Conservation (phyloP, 2,888 invertebrate species). For the Melinopterus prodromus region DNA sequence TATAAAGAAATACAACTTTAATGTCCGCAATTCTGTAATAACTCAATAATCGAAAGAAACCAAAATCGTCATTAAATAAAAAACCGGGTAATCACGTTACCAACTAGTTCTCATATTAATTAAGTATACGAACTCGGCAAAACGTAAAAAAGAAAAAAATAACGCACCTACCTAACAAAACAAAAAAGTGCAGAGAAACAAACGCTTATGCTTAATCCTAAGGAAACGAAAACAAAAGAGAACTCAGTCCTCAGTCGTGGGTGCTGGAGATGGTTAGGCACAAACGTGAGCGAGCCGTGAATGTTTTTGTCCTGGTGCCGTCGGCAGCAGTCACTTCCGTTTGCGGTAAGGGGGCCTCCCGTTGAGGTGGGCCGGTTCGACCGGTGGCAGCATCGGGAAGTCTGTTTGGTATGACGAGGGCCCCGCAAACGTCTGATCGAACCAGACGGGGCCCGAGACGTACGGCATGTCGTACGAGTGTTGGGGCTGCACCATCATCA, state of each 20-base stretch:
- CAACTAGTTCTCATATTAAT: no score
- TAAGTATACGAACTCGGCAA: no score
- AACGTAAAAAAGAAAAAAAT: no score
- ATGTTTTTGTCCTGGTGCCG: slow-evolving; percentile 13
- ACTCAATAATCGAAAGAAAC: no score
- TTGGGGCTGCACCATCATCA: slow-evolving; percentile 56
- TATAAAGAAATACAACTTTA: no score
- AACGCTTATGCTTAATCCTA: no score
- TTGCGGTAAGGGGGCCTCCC: slow-evolving; percentile 55
- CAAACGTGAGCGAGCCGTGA: slow-evolving; percentile 45
- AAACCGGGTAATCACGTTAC: no score
- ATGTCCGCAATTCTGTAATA: no score
- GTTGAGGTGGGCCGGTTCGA: slow-evolving; percentile 37
- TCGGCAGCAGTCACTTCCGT: slow-evolving; percentile 53
- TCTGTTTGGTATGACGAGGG: slow-evolving; percentile 53
- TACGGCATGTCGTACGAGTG: slow-evolving; percentile 35
- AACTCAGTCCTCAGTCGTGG: slow-evolving; percentile 5
- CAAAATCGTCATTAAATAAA: no score
- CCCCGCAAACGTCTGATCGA: slow-evolving; percentile 53
- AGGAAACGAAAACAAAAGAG: neutral
- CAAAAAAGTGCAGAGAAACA: no score
- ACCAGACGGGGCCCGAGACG: slow-evolving; percentile 51
- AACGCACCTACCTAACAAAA: no score
- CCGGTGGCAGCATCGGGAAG: slow-evolving; percentile 49
- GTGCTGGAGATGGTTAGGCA: slow-evolving; percentile 49